phyloP scores from a whole-genome alignment of 2,797 vertebrate genomes.

The Hemitrygon akajei region DNA sequence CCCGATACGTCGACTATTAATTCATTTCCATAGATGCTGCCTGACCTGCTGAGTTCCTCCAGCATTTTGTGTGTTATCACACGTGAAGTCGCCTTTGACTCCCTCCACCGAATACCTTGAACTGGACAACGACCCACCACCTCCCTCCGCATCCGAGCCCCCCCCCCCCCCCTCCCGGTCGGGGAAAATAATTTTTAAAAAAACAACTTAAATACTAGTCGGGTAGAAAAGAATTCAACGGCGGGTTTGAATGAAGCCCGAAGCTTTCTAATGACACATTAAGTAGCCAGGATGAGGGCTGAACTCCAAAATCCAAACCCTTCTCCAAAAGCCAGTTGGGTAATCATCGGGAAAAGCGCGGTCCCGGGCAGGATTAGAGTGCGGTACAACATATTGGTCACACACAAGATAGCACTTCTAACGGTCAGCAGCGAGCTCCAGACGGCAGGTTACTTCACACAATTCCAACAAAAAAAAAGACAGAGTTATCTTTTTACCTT shows the following conservation, averaged over 20 bases:
- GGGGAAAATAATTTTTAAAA: background rate
- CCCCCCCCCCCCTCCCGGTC: too few relatives aligned
- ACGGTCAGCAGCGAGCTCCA: background rate
- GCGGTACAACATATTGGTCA: background rate
- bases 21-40: too few relatives aligned
- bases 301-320: background rate
- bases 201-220: background rate
- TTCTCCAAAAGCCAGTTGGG: too few relatives aligned
- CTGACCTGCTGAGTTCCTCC: too few relatives aligned
- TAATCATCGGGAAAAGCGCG: background rate
- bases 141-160: background rate
- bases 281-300: background rate
- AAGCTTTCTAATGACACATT: background rate
- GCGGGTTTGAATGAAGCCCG: background rate
- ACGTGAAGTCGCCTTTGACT: background rate
- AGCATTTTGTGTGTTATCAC: too few relatives aligned
- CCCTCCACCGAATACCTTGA: background rate
- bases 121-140: background rate
- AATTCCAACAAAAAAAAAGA: too few relatives aligned
- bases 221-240: background rate
- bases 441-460: too few relatives aligned
- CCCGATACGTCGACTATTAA: too few relatives aligned
- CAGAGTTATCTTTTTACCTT: slow-evolving; percentile 52
- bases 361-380: background rate
- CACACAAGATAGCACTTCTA: too few relatives aligned